phyloP scores from a whole-genome alignment of 2,888 invertebrate species.

The Protonemura montana region DNA sequence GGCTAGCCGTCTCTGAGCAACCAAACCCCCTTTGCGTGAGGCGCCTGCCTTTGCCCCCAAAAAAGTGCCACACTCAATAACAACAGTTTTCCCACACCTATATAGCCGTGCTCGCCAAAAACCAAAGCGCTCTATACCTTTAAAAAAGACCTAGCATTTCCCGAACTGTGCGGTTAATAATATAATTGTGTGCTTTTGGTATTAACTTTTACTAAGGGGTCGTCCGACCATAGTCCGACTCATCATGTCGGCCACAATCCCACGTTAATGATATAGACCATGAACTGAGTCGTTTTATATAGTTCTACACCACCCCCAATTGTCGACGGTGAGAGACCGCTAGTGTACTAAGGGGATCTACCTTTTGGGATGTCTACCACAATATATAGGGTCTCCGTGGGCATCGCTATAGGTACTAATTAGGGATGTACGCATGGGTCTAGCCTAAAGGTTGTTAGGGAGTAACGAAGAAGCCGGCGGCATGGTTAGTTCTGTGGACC shows the following conservation, averaged over 20 bases:
- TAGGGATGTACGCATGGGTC: neutral
- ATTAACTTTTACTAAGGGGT: neutral
- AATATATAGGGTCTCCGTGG: neutral
- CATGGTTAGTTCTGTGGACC: neutral
- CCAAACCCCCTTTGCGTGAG: neutral
- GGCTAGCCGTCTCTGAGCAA: neutral
- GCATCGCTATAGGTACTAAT: neutral
- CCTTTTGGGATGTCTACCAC: too few relatives aligned
- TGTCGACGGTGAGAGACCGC: neutral
- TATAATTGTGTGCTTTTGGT: neutral
- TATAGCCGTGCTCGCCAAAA: neutral
- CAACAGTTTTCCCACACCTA: neutral
- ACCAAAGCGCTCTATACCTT: neutral
- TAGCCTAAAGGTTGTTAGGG: neutral
- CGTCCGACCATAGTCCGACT: neutral
- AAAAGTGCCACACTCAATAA: neutral
- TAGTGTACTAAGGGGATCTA: too few relatives aligned
- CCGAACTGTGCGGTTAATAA: neutral
- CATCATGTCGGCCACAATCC: neutral
- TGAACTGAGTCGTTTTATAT: neutral
- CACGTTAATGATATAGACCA: neutral
- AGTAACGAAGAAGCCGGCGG: neutral
- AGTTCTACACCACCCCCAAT: neutral
- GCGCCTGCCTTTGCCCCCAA: neutral
- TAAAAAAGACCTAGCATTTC: neutral